These are phyloP conservation scores for Scartelaos histophorus DNA, from an alignment of 2,113 vertebrate genomes.

Conservation along the genomic window DNA sequence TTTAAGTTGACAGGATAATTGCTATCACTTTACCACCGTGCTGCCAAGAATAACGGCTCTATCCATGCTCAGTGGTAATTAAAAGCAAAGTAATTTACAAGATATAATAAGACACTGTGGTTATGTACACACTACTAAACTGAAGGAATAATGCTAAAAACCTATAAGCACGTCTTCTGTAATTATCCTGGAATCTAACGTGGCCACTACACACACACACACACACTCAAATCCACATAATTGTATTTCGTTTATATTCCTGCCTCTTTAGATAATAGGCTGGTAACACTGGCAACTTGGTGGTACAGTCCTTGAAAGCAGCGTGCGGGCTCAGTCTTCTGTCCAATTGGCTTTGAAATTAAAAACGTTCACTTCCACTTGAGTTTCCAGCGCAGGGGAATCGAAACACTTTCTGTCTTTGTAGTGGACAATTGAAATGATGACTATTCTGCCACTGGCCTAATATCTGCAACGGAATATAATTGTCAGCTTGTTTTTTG, in stretches of 20 bases:
- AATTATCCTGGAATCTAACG: not conserved
- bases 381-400: not conserved
- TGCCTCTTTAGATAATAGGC: conserved; percentile 4
- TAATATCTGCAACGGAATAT: conserved; percentile 26
- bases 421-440: conserved; percentile 24
- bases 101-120: too few relatives aligned
- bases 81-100: too few relatives aligned
- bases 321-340: conserved; percentile 12
- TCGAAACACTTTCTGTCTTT: conserved; percentile 3
- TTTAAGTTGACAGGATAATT: too few relatives aligned
- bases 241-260: conserved; percentile 11
- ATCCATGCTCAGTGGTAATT: too few relatives aligned
- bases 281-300: not conserved
- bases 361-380: conserved; percentile 20
- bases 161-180: too few relatives aligned
- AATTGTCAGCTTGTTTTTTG: conserved; percentile 2
- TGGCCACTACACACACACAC: not conserved
- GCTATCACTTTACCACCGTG: too few relatives aligned
- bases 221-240: conserved; percentile 13
- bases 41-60: too few relatives aligned
- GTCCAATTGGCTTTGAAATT: conserved; percentile 21
- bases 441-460: conserved; percentile 9
- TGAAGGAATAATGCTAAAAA: not conserved
- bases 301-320: not conserved
- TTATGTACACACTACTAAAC: not conserved